phyloP scores from a whole-genome alignment of 2,797 vertebrate genomes.

The Rhabdophis nuchalis region DNA sequence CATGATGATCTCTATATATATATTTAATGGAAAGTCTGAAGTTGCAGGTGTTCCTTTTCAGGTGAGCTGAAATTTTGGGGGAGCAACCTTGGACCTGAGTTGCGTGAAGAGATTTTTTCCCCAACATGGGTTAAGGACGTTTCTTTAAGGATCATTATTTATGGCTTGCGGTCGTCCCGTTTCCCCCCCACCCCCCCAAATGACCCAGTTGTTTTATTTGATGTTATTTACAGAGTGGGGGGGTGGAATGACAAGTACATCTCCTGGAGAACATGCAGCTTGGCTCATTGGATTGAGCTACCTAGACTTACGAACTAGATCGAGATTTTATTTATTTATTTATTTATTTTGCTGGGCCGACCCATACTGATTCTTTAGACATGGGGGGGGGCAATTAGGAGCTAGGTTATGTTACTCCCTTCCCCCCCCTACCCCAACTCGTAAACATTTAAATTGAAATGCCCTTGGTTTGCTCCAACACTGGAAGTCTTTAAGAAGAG shows the following conservation, averaged over 20 bases:
- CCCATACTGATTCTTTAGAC: neutral
- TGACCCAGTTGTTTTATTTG: neutral
- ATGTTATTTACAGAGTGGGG: neutral
- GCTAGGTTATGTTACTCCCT: neutral
- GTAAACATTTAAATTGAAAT: neutral
- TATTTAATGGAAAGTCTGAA: neutral
- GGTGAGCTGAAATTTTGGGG: neutral
- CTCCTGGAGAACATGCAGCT: neutral
- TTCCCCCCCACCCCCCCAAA: no score
- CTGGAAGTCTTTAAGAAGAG: no score
- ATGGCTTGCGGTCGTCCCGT: neutral
- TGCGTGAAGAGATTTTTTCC: neutral
- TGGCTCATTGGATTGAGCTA: neutral
- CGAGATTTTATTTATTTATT: neutral
- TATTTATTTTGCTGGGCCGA: no score
- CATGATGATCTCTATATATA: no score
- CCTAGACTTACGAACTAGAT: neutral
- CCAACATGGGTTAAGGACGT: neutral
- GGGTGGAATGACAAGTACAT: neutral
- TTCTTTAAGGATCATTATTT: neutral
- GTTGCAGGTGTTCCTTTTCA: neutral
- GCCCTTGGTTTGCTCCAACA: neutral
- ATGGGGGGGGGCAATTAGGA: neutral
- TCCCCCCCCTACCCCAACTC: neutral
- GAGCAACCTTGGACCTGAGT: neutral